Evolutionary conservation across 2,888 invertebrate genomes (phyloP), one percentile per base, ranked within the genome.

Genomic region (Drosophila limbata): DNA sequence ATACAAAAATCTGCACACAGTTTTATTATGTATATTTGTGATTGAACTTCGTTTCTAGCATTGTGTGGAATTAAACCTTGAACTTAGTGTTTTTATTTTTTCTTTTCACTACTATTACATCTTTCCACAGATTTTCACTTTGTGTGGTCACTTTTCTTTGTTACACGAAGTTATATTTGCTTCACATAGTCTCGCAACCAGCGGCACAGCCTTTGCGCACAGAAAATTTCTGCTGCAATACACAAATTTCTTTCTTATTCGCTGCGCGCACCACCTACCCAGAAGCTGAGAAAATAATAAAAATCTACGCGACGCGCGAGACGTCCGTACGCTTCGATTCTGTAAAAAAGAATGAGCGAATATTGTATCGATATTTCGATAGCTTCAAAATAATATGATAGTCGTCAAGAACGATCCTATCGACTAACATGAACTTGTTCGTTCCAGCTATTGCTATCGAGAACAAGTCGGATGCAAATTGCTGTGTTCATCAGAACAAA

Each of bases 1-100:
- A 90, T 89, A 90, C 87, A 72, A 87, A 87, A 89, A 75, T 90
- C 84, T 85, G 84, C 90, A 89, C 80, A 79, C 52, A 67, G 64
- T 61, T 73, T 78, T 62, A 56, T 35, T 55, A 31, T 55, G 42
- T 75, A 73, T 60, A 57, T 69, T 64, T 63, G 55, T 15, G 60
- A 68, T 81, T 77, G 69, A 69, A 76, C 65, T 64, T 68, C 57
- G 57, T 45, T 64, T 74, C 50, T 74, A 56, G 44, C 50, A 60
- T 81, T 68, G 66, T 52, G 51, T 65, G 52, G 15, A 40, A 47
- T 44, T 40, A 71, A 79, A 74, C 79, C 78, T 83, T 73, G 79
- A 80, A 81, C 81, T 81, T 62, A 69, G 42, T 81, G 66, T 71
- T 69, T 57, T 50, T 39, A 21, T 31, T 25, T 45, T 15, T 31